phyloP scores from a whole-genome alignment of 2,113 vertebrate genomes.

The Oncorhynchus mykiss region DNA sequence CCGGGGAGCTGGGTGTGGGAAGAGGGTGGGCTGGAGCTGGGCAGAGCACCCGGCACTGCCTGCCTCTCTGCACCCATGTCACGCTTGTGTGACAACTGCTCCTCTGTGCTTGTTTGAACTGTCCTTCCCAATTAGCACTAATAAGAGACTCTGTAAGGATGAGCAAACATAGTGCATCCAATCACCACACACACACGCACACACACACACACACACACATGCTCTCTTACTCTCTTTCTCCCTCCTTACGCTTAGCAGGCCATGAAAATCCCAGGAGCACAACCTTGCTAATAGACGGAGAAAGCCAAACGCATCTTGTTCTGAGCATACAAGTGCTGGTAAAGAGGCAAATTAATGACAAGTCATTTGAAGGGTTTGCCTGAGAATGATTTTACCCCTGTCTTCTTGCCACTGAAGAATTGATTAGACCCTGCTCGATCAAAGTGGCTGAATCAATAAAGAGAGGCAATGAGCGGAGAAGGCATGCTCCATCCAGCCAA shows the following conservation, averaged over 20 bases:
- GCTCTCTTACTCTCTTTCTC: constrained; percentile 30
- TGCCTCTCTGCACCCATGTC: constrained; percentile 85
- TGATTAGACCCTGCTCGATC: constrained; percentile 85
- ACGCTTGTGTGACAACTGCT: constrained; percentile 86
- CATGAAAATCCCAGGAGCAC: constrained; percentile 85
- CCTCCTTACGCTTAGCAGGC: constrained; percentile 72
- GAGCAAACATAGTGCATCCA: constrained; percentile 91
- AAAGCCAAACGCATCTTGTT: constrained; percentile 72
- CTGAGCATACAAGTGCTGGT: constrained; percentile 76
- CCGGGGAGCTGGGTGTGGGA: constrained; percentile 47
- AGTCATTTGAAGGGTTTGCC: constrained; percentile 78
- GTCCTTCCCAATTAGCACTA: constrained; percentile 99
- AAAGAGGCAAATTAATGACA: constrained; percentile 95
- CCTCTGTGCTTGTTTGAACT: constrained; percentile 94
- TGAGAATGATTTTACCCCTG: constrained; percentile 84
- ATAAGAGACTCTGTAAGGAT: constrained; percentile 97
- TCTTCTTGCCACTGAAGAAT: constrained; percentile 81
- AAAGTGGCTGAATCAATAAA: constrained; percentile 89
- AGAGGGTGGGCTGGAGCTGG: constrained; percentile 32
- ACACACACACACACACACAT: constrained; percentile 38
- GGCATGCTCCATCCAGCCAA: constrained; percentile 80
- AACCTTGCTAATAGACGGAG: constrained; percentile 73
- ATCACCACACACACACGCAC: constrained; percentile 66
- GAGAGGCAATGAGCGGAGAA: constrained; percentile 72
- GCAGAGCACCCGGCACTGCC: constrained; percentile 63